phyloP scores from a whole-genome alignment of 2,888 invertebrate genomes.

The Lumbricus terrestris region DNA sequence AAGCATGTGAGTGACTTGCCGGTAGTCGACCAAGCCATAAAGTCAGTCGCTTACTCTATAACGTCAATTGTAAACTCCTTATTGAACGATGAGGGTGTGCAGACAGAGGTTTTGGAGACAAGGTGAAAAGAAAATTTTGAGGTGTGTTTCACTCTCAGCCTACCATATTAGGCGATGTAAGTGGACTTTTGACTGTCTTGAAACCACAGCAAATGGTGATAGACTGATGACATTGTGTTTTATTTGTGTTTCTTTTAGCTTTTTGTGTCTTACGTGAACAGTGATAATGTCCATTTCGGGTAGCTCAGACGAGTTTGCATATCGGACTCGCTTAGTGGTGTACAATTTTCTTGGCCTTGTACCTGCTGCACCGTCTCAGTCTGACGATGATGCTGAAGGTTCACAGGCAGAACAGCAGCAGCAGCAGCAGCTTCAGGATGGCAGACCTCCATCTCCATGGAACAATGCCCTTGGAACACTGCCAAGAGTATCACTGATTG shows the following conservation, averaged over 20 bases:
- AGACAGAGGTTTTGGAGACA: no score
- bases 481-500: slow-evolving; percentile 25
- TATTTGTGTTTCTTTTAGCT: neutral
- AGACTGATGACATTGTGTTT: neutral
- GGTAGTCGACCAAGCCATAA: no score
- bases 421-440: neutral
- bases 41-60: no score
- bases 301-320: slow-evolving; percentile 26
- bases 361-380: slow-evolving; percentile 19
- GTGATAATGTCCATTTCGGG: neutral
- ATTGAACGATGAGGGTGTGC: neutral
- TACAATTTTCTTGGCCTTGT: slow-evolving; percentile 32
- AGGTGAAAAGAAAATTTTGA: no score
- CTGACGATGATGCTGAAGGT: neutral
- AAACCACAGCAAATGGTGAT: neutral
- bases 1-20: no score
- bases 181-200: neutral
- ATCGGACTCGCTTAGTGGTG: slow-evolving; percentile 27
- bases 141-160: neutral
- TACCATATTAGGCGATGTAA: neutral
- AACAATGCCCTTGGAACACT: slow-evolving; percentile 5
- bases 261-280: neutral
- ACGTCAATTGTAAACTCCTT: no score
- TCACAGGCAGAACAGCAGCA: neutral
- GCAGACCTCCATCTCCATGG: neutral